Conservation (phyloP, 2,888 invertebrate species). For the Nymphalis polychloros region DNA sequence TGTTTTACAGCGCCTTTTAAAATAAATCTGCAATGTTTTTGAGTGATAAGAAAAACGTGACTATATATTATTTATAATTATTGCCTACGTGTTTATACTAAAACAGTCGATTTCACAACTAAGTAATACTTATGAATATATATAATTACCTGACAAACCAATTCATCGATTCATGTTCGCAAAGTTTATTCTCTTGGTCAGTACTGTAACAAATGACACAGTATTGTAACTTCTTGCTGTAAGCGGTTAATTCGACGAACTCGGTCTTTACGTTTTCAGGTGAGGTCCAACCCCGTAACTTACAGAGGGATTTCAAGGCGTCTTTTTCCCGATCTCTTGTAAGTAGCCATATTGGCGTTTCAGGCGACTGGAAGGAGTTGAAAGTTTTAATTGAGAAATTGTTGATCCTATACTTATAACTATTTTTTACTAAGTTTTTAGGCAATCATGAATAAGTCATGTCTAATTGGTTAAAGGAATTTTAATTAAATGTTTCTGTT, state of each 20-base stretch:
- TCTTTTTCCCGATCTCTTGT: constrained; percentile 74
- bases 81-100: no score
- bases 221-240: constrained; percentile 61
- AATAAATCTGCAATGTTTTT: no score
- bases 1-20: no score
- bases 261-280: constrained; percentile 73
- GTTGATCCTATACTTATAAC: no score
- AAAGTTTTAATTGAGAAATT: no score
- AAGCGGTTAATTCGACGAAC: constrained; percentile 64
- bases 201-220: constrained; percentile 65
- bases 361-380: constrained; percentile 68
- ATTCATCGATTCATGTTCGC: constrained; percentile 63
- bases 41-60: no score
- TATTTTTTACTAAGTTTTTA: no score
- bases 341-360: constrained; percentile 81
- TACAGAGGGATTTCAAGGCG: constrained; percentile 76
- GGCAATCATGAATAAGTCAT: no score
- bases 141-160: constrained; percentile 55
- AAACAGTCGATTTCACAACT: no score
- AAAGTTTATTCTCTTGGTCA: constrained; percentile 48
- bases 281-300: constrained; percentile 80
- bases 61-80: no score
- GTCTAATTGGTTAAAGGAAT: no score
- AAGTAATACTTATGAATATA: not conserved
- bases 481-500: no score